These are phyloP conservation scores for Pseudachorutes palmiensis DNA, from an alignment of 1,140 invertebrate genomes.

Conservation along the genomic window DNA sequence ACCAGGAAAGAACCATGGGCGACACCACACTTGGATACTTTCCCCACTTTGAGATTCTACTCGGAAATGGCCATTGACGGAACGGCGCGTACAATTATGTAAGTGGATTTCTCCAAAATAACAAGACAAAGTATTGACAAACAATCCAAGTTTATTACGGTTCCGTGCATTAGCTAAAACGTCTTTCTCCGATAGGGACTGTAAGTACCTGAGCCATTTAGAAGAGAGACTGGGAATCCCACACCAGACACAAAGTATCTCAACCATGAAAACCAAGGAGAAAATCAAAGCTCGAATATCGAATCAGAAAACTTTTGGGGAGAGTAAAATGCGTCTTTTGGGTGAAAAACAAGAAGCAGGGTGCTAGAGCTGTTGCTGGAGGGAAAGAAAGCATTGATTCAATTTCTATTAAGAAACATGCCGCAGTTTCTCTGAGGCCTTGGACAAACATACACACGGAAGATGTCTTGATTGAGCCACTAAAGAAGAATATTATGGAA, in stretches of 20 bases:
- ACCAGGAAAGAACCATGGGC: background rate
- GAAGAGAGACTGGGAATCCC: background rate
- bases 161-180: background rate
- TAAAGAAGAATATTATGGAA: background rate
- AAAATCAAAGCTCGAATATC: background rate
- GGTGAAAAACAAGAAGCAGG: too few species aligned
- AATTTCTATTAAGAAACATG: constrained; percentile 1
- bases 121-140: constrained; percentile 5
- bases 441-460: background rate
- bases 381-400: background rate
- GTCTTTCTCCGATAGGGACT: background rate
- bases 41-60: background rate
- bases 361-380: background rate
- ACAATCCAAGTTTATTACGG: background rate
- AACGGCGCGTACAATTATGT: background rate
- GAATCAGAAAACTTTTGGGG: background rate
- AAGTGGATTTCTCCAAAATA: background rate
- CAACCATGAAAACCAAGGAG: background rate
- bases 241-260: background rate
- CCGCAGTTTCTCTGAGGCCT: background rate
- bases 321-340: background rate
- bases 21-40: background rate
- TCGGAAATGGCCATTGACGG: background rate
- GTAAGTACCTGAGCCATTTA: too few species aligned
- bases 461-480: background rate